These are phyloP conservation scores for Aphelocoma californica DNA, from an alignment of 2,797 vertebrate species.

Conservation along the genomic window DNA sequence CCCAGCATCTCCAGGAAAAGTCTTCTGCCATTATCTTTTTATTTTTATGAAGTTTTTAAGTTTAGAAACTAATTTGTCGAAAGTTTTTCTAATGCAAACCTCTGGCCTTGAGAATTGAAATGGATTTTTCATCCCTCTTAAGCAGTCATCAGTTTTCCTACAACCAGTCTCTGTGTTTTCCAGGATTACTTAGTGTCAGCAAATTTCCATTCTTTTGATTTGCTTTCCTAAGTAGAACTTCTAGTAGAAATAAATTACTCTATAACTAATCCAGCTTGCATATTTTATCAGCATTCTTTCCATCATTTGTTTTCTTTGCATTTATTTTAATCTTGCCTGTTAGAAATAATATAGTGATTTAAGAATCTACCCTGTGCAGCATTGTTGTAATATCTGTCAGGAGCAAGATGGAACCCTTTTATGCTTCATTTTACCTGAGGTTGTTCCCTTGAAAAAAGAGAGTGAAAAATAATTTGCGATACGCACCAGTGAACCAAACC, in stretches of 20 bases:
- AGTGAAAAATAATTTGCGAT: neutral
- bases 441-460: neutral
- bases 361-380: neutral
- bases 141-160: conserved; percentile 67
- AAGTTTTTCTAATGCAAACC: conserved; percentile 18
- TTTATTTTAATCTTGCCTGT: conserved; percentile 50
- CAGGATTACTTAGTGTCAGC: conserved; percentile 70
- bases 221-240: conserved; percentile 69
- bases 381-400: neutral
- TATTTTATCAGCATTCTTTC: conserved; percentile 63
- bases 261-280: conserved; percentile 65
- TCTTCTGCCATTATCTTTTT: neutral
- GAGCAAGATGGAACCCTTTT: neutral
- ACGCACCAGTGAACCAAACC: neutral
- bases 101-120: conserved; percentile 46
- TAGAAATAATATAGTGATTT: conserved; percentile 25
- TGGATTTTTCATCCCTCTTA: conserved; percentile 63
- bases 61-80: neutral
- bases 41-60: neutral
- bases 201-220: conserved; percentile 65
- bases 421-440: neutral
- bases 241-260: conserved; percentile 67
- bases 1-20: neutral
- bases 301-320: conserved; percentile 49
- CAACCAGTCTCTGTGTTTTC: conserved; percentile 56